Base-by-base conservation (phyloP, 2,797 vertebrate species). In the Pipistrellus nathusii region DNA sequence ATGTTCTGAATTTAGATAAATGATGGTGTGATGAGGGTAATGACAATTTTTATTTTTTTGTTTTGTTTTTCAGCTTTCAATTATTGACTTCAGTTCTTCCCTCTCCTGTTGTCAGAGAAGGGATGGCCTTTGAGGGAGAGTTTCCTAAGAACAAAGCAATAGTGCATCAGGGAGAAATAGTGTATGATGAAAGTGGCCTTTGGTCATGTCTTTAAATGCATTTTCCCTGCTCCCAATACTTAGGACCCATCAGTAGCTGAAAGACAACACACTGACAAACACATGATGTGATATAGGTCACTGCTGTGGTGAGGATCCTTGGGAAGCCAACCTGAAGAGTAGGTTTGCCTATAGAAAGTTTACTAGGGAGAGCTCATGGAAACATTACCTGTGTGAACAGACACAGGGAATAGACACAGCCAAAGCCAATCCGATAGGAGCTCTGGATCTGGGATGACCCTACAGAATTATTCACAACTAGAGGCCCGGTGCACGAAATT, bases 1-100 rank as follows among this genome's bases (percentile, higher is more conserved):
- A 73, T 90, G 44, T 30, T 95, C 75, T 88, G 76, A 76, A 57
- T 85, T 87, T 71, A 82, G 59, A n/a, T 62, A 68, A 21, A 41
- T 66, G 32, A 78, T 48, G 51, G 2, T 66, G 7, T 69, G 32
- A 48, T 32, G n/a, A 8, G 14, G 57, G 6, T 64, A 25, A 57
- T 88, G 25, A 82, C 10, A 68, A 5, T 64, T 57, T 92, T 51
- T 10, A 7, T 57, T 66, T 86, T 80, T 62, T 80, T 12, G 57
- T 57, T 88, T 51, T 10, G 2, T 48, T 66, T 87, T 80, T 38
- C 23, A 66, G 0, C 59, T 82, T 94, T 89, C 51, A 30, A 2
- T 88, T 44, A 73, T 25, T 30, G 3, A 51, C 55, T 83, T 73
- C 12, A 64, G 0, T 90, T 90, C n/a, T 90, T 88, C n/a, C 30